Conservation (phyloP, 2,113 vertebrate species). For the Chinchilla lanigera region DNA sequence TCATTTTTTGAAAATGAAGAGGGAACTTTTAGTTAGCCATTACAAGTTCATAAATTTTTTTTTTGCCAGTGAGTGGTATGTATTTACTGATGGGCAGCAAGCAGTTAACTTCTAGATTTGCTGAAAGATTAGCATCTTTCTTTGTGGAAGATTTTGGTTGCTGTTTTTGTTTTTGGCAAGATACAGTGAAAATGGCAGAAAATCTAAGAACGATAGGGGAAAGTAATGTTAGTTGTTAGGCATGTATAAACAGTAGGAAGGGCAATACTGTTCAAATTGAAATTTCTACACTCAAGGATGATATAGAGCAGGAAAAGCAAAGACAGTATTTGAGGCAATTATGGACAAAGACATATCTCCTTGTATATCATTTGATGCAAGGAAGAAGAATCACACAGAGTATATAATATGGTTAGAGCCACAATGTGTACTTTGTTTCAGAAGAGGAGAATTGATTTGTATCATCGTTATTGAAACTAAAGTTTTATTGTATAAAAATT, state of each 20-base stretch:
- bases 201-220: conserved; percentile 61
- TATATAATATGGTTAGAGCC: conserved; percentile 63
- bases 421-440: conserved; percentile 59
- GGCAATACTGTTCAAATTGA: conserved; percentile 60
- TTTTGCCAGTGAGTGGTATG: not conserved
- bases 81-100: not conserved
- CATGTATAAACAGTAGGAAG: conserved; percentile 56
- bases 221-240: conserved; percentile 72
- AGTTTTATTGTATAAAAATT: conserved; percentile 57
- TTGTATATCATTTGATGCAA: conserved; percentile 68
- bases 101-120: conserved; percentile 53
- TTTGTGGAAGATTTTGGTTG: conserved; percentile 46
- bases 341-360: conserved; percentile 55
- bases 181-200: conserved; percentile 40
- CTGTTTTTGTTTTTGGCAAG: conserved; percentile 47
- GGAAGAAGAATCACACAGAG: conserved; percentile 51
- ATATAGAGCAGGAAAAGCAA: conserved; percentile 63
- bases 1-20: not conserved
- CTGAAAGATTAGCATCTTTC: conserved; percentile 13
- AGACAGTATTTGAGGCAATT: conserved; percentile 67
- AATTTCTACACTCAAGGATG: conserved; percentile 61
- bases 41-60: not conserved
- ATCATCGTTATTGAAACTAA: not conserved
- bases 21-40: not conserved
- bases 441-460: conserved; percentile 63